A percentile compares a stretch with the other conserved stretches of the same genome.
Conservation (phyloP, 2,888 invertebrate species). For the Idaea dimidiata region DNA sequence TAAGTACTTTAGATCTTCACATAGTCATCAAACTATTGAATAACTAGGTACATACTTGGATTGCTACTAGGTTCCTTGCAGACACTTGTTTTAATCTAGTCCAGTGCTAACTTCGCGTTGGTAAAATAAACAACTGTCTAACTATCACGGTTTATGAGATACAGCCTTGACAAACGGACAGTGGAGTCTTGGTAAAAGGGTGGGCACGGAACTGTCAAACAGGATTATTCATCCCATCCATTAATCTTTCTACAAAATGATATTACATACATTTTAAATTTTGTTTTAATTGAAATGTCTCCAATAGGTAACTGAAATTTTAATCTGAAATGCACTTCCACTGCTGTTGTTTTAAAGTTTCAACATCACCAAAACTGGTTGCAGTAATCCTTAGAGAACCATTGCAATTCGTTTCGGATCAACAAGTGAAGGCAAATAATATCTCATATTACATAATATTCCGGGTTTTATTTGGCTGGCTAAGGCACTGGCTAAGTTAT, state of each 20-base stretch:
- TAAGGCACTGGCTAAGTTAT: conserved; percentile 3
- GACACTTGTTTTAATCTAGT: no score
- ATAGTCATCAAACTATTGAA: no score
- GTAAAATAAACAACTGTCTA: no score
- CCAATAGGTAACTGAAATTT: neutral
- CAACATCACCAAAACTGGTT: conserved; percentile 3
- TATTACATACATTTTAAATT: neutral
- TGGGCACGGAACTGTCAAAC: no score
- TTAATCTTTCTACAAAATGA: neutral
- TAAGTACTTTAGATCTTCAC: no score
- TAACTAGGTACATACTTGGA: no score
- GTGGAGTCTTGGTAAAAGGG: no score
- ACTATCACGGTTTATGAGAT: no score
- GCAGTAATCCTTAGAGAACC: conserved; percentile 17
- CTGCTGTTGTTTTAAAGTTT: neutral
- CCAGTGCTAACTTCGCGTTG: no score
- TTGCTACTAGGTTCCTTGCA: no score
- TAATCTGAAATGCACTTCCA: neutral
- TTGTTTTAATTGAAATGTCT: neutral
- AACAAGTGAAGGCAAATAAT: conserved; percentile 46
- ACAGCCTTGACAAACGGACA: no score
- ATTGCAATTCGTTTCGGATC: conserved; percentile 28
- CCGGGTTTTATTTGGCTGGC: neutral
- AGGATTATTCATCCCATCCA: no score
- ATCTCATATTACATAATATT: conserved; percentile 35